Percentiles rank a stretch among this genome's conserved stretches.
phyloP scores from a whole-genome alignment of 2,888 invertebrate species.

The Chelonus formosanus region DNA sequence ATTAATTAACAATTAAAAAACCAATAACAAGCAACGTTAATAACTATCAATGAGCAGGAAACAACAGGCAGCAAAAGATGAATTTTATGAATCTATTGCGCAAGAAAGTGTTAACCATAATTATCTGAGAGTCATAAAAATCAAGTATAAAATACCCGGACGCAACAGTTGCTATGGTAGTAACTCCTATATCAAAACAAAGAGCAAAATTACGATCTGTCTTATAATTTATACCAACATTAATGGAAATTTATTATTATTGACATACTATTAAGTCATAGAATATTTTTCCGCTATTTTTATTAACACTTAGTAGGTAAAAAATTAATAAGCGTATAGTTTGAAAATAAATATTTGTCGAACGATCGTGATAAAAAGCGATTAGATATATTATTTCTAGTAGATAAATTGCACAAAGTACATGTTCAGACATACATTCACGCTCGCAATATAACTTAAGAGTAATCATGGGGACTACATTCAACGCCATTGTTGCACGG shows the following conservation, averaged over 20 bases:
- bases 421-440: not conserved
- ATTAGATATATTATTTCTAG: constrained; percentile 1
- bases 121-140: constrained; percentile 45
- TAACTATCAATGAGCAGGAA: constrained; percentile 4
- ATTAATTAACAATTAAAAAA: not conserved
- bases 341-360: constrained; percentile 3
- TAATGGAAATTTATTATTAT: no score
- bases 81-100: constrained; percentile 39
- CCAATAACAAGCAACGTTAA: not conserved
- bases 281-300: no score
- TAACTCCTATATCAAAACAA: no score
- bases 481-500: constrained; percentile 15
- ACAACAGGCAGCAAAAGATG: constrained; percentile 5
- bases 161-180: constrained; percentile 20
- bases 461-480: constrained; percentile 4
- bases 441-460: not conserved
- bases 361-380: constrained; percentile 13
- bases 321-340: not conserved
- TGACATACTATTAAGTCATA: no score
- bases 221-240: no score
- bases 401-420: constrained; percentile 16
- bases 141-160: constrained; percentile 41
- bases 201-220: no score
- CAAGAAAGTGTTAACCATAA: constrained; percentile 38
- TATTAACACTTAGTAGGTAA: no score